phyloP scores from a whole-genome alignment of 2,888 invertebrate genomes.

The Dryomyza anilis region DNA sequence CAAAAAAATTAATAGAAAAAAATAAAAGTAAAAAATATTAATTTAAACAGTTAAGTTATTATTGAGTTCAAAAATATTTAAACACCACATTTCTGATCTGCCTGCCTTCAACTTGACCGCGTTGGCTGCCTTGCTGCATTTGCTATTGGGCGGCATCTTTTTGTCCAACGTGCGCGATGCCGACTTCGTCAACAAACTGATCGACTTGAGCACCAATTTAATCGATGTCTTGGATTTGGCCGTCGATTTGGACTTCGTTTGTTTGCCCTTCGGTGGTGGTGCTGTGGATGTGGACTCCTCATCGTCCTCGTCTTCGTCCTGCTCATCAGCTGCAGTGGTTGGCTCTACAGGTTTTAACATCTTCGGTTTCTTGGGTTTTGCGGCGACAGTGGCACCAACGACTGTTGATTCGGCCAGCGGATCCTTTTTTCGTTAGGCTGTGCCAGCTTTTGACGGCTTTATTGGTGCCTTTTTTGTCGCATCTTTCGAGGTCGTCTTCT shows the following conservation, averaged over 20 bases:
- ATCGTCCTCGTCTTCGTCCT: background rate
- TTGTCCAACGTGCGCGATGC: background rate
- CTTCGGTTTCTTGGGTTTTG: constrained; percentile 5
- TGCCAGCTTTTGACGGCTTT: background rate
- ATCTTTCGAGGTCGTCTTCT: too few relatives aligned
- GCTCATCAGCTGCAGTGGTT: background rate
- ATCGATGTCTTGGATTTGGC: background rate
- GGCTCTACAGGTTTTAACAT: background rate
- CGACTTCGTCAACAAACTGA: background rate
- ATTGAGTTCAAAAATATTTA: too few relatives aligned
- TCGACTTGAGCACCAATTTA: background rate
- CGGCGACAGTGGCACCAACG: background rate
- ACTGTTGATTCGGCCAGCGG: background rate
- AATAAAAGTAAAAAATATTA: too few relatives aligned
- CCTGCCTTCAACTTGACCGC: background rate
- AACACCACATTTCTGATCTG: too few relatives aligned
- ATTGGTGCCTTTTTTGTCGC: background rate
- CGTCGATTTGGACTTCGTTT: background rate
- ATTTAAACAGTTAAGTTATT: too few relatives aligned
- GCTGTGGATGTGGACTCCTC: background rate
- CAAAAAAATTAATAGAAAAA: too few relatives aligned
- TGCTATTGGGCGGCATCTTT: background rate
- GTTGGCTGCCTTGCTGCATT: background rate
- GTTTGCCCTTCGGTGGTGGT: background rate
- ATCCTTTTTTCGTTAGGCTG: background rate